Evolutionary conservation across 2,888 invertebrate species (phyloP), one percentile per base, ranked within the genome.

Genomic region (Cenopis cana): DNA sequence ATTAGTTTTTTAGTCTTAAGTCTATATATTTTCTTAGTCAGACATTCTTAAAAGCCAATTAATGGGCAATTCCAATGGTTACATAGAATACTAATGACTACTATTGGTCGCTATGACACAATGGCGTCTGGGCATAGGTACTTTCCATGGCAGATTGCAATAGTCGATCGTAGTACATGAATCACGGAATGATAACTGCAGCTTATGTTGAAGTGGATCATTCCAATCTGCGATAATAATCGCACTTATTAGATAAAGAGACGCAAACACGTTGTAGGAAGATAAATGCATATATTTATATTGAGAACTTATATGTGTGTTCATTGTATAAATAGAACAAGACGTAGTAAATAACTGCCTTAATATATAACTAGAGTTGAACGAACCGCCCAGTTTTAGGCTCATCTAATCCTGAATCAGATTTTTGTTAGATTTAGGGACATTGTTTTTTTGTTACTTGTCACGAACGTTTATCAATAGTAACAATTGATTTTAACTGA

Each of bases 181-280:
- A 71, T 71, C 71, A 67, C 66, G 66, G 29, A 60, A 60, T 66
- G 54, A 69, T 64, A 55, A 46, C 49, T 50, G 50, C 56, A 50
- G 50, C 56, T 69, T 69, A 38, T 17, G 36, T 55, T 24, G n/a
- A 70, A 65, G 14, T 68, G 36, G 68, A 68, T 68, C 68, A 68
- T 68, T 68, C 61, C 33, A 49, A 46, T 61, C 68, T 14, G 33
- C 46, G 68, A 68, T 59, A 41, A 65, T 52, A 24, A 65, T 54
- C 50, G 17, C 29, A 11, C 50, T 70, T 57, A 41, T 52, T 64
- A 38, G 38, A 60, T 64, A 54, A 55, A 54, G 54, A n/a, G 64
- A 64, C 64, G 38, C 52, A 54, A 64, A 54, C 64, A 54, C 52
- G 36, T 52, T 20, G 20, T 52, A 41, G 10, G 38, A 36, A 36